A percentile compares a stretch with the other conserved stretches of the same genome.
Evolutionary conservation across 1,140 invertebrate species (phyloP).

Genomic region (Drosophila sechellia): DNA sequence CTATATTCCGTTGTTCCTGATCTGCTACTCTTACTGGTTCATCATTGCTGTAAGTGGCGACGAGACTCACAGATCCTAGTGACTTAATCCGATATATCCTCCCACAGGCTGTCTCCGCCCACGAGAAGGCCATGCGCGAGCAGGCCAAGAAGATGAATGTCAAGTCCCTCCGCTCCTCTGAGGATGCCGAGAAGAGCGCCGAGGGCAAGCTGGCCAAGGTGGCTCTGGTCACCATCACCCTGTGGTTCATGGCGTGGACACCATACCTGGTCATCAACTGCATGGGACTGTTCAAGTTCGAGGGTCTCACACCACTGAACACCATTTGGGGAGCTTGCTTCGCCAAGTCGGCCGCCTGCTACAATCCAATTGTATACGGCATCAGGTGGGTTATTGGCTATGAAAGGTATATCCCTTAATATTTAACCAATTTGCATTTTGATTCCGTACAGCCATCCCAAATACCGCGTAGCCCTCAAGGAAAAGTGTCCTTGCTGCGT

Average conservation of each 20-base stretch:
- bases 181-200: conserved; percentile 88
- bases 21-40: conserved; percentile 92
- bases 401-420: neutral
- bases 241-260: conserved; percentile 94
- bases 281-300: conserved; percentile 89
- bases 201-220: conserved; percentile 92
- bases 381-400: conserved; percentile 86
- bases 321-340: conserved; percentile 93
- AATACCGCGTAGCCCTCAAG: conserved; percentile 89
- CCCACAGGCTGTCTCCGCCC: conserved; percentile 89
- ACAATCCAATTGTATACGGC: conserved; percentile 93
- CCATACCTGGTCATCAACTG: conserved; percentile 93
- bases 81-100: neutral
- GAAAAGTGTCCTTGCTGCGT: conserved; percentile 90
- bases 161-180: conserved; percentile 89
- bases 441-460: conserved; percentile 87
- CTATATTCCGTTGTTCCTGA: conserved; percentile 89
- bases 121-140: conserved; percentile 92
- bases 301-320: conserved; percentile 89
- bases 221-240: conserved; percentile 91
- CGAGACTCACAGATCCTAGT: neutral
- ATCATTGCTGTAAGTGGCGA: conserved; percentile 88
- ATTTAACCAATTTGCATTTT: neutral
- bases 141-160: conserved; percentile 95
- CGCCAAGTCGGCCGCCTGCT: conserved; percentile 91